Evolutionary conservation across 1,140 invertebrate genomes (phyloP).

Genomic region (Apis laboriosa): DNA sequence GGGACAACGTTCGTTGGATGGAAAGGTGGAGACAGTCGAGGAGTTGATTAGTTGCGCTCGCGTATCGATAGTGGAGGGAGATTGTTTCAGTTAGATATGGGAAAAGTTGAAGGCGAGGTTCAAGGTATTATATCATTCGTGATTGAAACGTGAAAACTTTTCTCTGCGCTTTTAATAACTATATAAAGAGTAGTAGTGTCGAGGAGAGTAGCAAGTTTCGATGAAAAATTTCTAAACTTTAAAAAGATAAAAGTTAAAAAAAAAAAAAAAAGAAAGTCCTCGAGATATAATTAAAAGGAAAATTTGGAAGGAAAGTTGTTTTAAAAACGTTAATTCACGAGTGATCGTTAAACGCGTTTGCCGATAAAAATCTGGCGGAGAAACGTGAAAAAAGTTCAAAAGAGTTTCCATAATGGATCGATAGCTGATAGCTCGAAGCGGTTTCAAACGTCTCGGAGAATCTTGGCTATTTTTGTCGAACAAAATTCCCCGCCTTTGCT

Average conservation of each 20-base stretch:
- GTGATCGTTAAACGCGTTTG: neutral
- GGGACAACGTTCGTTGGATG: neutral
- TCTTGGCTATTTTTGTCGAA: neutral
- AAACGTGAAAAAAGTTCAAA: neutral
- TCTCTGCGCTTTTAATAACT: no score
- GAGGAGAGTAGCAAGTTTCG: no score
- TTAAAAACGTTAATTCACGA: neutral
- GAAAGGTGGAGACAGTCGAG: neutral
- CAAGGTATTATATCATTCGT: neutral
- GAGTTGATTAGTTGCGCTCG: neutral
- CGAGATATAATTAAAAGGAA: no score
- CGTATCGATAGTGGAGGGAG: neutral
- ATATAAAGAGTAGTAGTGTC: no score
- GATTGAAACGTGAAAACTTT: no score
- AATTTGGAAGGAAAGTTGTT: neutral
- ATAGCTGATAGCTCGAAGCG: neutral
- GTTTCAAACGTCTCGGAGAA: neutral
- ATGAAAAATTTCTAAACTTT: no score
- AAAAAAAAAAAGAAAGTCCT: no score
- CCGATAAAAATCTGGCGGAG: no score
- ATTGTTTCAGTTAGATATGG: neutral
- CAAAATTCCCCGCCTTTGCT: constrained; percentile 14
- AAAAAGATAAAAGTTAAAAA: no score
- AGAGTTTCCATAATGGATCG: constrained; percentile 34
- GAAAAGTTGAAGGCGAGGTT: neutral